A percentile compares a stretch with the other conserved stretches of the same genome.
Conservation (phyloP, 1,140 invertebrate genomes). For the Drosophila yakuba region DNA sequence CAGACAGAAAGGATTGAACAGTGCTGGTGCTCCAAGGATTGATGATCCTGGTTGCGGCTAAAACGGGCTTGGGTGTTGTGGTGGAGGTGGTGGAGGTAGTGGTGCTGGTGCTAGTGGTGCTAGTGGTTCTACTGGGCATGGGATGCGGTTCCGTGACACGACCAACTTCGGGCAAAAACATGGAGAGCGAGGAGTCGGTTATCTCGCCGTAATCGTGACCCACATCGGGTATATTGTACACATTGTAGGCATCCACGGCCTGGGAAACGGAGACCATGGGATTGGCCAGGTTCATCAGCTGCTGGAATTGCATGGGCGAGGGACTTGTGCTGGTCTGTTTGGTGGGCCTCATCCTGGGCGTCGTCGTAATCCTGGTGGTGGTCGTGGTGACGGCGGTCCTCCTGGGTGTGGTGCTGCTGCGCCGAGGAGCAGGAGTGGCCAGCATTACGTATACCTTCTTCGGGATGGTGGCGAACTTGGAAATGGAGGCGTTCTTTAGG, state of each 20-base stretch:
- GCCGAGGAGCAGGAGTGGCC: neutral
- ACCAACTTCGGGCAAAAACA: slow-evolving; percentile 61
- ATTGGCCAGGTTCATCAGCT: slow-evolving; percentile 10
- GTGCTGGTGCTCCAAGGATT: neutral
- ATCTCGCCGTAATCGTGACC: slow-evolving; percentile 58
- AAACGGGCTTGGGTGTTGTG: neutral
- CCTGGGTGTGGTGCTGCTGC: neutral
- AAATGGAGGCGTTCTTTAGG: too few relatives aligned
- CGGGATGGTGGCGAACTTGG: neutral
- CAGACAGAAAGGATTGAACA: too few relatives aligned
- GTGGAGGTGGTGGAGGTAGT: slow-evolving; percentile 2
- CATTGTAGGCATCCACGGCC: slow-evolving; percentile 52
- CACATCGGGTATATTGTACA: slow-evolving; percentile 69
- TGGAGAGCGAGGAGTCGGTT: slow-evolving; percentile 51
- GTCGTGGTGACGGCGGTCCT: neutral
- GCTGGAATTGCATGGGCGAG: slow-evolving; percentile 46
- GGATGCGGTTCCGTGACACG: slow-evolving; percentile 48
- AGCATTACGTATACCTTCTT: slow-evolving; percentile 22
- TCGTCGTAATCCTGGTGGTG: slow-evolving; percentile 1
- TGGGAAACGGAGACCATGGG: slow-evolving; percentile 52
- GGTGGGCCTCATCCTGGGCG: neutral
- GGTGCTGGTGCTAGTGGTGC: neutral
- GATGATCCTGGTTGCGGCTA: too few relatives aligned
- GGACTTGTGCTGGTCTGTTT: slow-evolving; percentile 7
- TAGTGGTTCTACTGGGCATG: slow-evolving; percentile 18